Base-by-base conservation (phyloP, 2,888 invertebrate genomes). In the Drosophila aldrichi region DNA sequence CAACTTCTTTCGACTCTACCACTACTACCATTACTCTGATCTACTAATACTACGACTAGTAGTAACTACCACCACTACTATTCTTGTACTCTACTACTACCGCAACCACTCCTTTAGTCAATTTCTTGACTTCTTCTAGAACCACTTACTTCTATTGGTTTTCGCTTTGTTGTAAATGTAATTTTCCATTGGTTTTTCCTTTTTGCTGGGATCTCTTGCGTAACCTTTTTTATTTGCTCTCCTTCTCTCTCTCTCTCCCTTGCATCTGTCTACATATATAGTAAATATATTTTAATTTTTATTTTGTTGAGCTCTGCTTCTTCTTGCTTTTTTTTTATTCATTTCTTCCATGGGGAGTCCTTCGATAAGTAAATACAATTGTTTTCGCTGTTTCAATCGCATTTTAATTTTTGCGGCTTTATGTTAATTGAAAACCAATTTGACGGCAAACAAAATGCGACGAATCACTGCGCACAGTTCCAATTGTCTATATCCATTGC, bases 361-460 rank as follows among this genome's bases (percentile, higher is more conserved):
- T 25, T 51, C 43, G 10, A 51, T 43, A 61, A 61, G 61, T 34
- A 32, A 25, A 63, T 62, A 56, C 46, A 43, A 25, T 58, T 46
- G 49, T 46, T 43, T 32, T 62, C 40, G 55, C 16, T 51, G 40
- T 12, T 40, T 41, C 16, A 56, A 60, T 79, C 58, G 72, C 61
- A 70, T 76, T 82, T 82, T 59, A 78, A 83, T 85, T 82, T 75
- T 69, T 58, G 64, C 58, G 65, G 76, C 76, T 81, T 83, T 76
- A 64, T 73, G 80, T 82, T 83, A 83, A 83, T 83, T 83, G 79
- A 85, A 83, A 85, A 81, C 69, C 73, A 82, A 85, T 86, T 82
- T 83, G 74, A 61, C 32, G 66, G 62, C 81, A 83, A 85, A 83
- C 70, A 85, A 74, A 58, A 63, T 12, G 36, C 25, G 38, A 40